These are phyloP conservation scores for Periophthalmus modestus DNA, from an alignment of 2,113 vertebrate species.

Conservation along the genomic window DNA sequence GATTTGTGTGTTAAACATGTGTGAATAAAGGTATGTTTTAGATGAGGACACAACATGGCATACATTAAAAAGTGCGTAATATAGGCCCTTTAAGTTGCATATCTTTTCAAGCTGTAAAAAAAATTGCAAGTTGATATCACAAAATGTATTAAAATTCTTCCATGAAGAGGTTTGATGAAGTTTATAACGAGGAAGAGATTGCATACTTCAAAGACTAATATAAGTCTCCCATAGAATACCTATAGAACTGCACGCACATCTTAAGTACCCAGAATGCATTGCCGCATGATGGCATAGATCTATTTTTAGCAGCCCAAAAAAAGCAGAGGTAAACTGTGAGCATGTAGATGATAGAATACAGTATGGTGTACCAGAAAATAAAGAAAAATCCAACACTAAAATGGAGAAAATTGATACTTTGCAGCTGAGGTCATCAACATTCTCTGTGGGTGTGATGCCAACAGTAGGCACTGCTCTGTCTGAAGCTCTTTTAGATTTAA, in stretches of 20 bases:
- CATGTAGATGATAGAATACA: not conserved
- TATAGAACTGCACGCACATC: not conserved
- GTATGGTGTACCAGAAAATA: not conserved
- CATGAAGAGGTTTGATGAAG: not conserved
- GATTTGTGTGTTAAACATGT: too few species aligned
- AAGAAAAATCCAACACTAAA: not conserved
- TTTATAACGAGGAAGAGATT: not conserved
- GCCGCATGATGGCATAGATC: not conserved
- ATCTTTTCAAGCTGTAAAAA: too few species aligned
- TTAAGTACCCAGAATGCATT: not conserved
- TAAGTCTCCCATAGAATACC: not conserved
- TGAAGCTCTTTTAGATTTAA: too few species aligned
- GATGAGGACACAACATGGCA: too few species aligned
- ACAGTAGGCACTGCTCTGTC: too few species aligned
- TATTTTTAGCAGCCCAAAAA: not conserved
- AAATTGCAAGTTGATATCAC: too few species aligned
- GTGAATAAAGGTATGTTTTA: too few species aligned
- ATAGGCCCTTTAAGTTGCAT: too few species aligned
- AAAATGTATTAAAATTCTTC: too few species aligned
- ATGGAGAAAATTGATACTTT: slow-evolving; percentile 18
- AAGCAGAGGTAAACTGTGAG: not conserved
- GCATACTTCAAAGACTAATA: not conserved
- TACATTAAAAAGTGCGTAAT: too few species aligned
- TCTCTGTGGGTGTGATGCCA: too few species aligned
- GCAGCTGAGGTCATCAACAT: too few species aligned